Conservation (phyloP, 2,888 invertebrate species). For the Nephrocerus scutellatus region DNA sequence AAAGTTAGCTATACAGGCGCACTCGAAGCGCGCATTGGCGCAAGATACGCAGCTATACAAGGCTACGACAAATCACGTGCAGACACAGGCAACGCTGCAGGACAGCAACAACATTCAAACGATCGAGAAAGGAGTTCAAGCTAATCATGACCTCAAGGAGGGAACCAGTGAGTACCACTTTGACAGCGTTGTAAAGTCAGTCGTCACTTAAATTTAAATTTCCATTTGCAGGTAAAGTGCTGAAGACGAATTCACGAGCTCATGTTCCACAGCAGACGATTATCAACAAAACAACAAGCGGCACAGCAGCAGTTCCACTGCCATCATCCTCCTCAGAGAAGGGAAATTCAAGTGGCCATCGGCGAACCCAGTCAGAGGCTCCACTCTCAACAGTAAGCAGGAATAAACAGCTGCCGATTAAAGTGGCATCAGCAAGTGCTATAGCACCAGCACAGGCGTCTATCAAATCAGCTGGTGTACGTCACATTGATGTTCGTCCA, state of each 20-base stretch:
- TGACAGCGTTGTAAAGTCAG: no score
- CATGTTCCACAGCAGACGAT: constrained; percentile 37
- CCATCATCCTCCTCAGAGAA: no score
- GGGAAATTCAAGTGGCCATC: constrained; percentile 33
- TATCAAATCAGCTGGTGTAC: constrained; percentile 18
- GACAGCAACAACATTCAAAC: constrained; percentile 33
- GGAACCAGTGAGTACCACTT: constrained; percentile 34
- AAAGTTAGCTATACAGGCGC: constrained; percentile 47
- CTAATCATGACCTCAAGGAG: constrained; percentile 38
- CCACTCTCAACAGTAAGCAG: constrained; percentile 21
- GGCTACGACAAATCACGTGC: constrained; percentile 36
- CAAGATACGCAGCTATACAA: constrained; percentile 43
- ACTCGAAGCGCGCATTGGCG: constrained; percentile 43
- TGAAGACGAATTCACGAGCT: constrained; percentile 42
- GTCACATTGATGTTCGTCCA: constrained; percentile 49
- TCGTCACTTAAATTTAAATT: not conserved
- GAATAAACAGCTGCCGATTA: constrained; percentile 6
- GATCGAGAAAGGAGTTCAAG: constrained; percentile 40
- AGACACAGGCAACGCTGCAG: constrained; percentile 35
- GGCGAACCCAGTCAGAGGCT: constrained; percentile 45
- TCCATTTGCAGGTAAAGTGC: constrained; percentile 33
- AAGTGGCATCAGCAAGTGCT: constrained; percentile 7
- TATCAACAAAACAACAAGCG: constrained; percentile 10
- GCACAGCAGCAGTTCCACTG: no score
- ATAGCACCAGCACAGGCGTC: constrained; percentile 13